A percentile compares a stretch with the other conserved stretches of the same genome.
phyloP scores from a whole-genome alignment of 2,797 vertebrate species.

The Euthynnus affinis region DNA sequence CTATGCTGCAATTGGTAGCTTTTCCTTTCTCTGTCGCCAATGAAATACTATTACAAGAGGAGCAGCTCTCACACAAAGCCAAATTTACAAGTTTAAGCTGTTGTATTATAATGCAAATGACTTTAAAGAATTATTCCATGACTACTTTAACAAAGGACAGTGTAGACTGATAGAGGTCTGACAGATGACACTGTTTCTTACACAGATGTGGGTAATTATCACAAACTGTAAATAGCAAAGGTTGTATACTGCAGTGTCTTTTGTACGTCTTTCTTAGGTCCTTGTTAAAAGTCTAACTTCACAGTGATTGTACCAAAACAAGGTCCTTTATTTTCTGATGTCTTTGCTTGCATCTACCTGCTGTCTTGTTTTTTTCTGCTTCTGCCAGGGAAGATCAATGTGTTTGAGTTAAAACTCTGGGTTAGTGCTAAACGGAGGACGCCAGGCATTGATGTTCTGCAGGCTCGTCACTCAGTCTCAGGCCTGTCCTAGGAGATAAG shows the following conservation, averaged over 20 bases:
- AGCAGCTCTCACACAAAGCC: slow-evolving; percentile 19
- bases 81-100: slow-evolving; percentile 34
- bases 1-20: slow-evolving; percentile 25
- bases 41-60: not conserved
- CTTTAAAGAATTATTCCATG: slow-evolving; percentile 19
- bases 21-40: slow-evolving; percentile 38
- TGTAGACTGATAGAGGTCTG: slow-evolving; percentile 14
- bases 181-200: slow-evolving; percentile 9
- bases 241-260: not conserved
- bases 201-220: slow-evolving; percentile 9
- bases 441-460: slow-evolving; percentile 66
- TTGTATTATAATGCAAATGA: slow-evolving; percentile 37
- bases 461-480: slow-evolving; percentile 71
- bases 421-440: slow-evolving; percentile 63
- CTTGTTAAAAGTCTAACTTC: slow-evolving; percentile 27
- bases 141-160: slow-evolving; percentile 1
- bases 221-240: slow-evolving; percentile 6
- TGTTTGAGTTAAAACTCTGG: slow-evolving; percentile 51
- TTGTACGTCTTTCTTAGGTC: slow-evolving; percentile 5
- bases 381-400: slow-evolving; percentile 59
- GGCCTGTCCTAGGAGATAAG: slow-evolving; percentile 75
- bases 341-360: slow-evolving; percentile 44
- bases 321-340: slow-evolving; percentile 38
- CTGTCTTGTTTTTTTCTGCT: slow-evolving; percentile 60
- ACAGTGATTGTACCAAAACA: not conserved